Evolutionary conservation across 2,797 vertebrate genomes (phyloP).

Genomic region (Spinus olivaceus): DNA sequence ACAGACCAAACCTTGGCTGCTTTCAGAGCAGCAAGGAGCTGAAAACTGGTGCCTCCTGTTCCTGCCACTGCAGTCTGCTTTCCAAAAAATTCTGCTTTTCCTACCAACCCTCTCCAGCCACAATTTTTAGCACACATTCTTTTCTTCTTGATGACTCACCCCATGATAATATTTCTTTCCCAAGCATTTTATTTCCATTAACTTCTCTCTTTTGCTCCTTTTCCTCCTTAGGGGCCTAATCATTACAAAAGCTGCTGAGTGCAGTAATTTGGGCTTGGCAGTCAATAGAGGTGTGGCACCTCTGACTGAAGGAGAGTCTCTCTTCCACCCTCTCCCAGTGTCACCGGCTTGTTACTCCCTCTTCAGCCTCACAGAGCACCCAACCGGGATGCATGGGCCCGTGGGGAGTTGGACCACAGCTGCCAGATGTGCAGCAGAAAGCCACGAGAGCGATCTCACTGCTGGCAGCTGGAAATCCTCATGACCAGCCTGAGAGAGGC

Average conservation of each 20-base stretch:
- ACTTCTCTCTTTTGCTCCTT: neutral
- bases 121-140: neutral
- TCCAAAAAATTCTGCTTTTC: neutral
- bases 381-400: fast-evolving
- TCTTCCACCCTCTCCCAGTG: neutral
- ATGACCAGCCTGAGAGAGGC: neutral
- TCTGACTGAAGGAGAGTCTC: neutral
- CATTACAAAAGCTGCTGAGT: neutral
- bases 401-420: fast-evolving
- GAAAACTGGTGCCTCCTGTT: neutral
- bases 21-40: neutral
- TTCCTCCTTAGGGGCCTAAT: neutral
- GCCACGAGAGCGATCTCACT: fast-evolving
- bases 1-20: neutral
- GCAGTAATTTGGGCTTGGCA: neutral
- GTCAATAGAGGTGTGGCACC: neutral
- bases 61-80: neutral
- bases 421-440: neutral
- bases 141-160: neutral
- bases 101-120: neutral
- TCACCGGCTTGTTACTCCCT: neutral
- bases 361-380: fast-evolving
- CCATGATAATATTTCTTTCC: neutral
- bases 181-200: neutral
- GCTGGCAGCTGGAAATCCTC: neutral